phyloP scores from a whole-genome alignment of 1,140 invertebrate genomes.

The Andricus grossulariae region DNA sequence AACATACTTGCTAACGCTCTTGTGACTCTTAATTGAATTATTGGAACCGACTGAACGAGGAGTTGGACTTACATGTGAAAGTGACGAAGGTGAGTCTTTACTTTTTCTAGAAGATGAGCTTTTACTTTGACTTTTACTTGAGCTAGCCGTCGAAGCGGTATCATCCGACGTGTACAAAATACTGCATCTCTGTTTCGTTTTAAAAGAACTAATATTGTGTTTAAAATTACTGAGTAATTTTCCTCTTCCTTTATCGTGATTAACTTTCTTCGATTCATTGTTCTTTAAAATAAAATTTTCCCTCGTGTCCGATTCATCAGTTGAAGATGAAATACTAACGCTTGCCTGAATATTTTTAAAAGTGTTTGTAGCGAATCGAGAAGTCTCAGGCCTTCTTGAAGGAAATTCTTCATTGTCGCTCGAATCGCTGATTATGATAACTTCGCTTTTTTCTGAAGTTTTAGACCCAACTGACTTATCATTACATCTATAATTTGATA shows the following conservation, averaged over 20 bases:
- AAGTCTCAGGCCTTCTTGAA: not conserved
- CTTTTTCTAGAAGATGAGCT: slow-evolving; percentile 30
- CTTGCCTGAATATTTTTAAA: not conserved
- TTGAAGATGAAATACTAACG: not conserved
- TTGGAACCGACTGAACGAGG: not conserved
- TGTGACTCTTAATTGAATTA: not conserved
- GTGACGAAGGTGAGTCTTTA: not conserved
- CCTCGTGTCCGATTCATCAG: not conserved
- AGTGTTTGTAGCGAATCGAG: not conserved
- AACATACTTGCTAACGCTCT: not conserved
- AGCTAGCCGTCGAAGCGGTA: slow-evolving; percentile 42
- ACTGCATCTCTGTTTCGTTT: slow-evolving; percentile 15
- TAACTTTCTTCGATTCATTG: not conserved
- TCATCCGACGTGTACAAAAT: slow-evolving; percentile 50
- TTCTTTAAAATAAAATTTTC: slow-evolving; percentile 13
- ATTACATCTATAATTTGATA: slow-evolving; percentile 25
- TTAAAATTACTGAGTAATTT: slow-evolving; percentile 1
- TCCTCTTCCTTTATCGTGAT: not conserved
- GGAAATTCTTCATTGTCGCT: slow-evolving; percentile 42
- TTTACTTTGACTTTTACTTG: slow-evolving; percentile 38
- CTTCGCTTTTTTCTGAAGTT: slow-evolving; percentile 35
- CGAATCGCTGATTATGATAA: slow-evolving; percentile 58
- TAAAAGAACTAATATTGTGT: not conserved
- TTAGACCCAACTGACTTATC: not conserved
- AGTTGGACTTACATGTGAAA: slow-evolving; percentile 43